Conservation (phyloP, 2,888 invertebrate species). For the Epinotia bilunana region DNA sequence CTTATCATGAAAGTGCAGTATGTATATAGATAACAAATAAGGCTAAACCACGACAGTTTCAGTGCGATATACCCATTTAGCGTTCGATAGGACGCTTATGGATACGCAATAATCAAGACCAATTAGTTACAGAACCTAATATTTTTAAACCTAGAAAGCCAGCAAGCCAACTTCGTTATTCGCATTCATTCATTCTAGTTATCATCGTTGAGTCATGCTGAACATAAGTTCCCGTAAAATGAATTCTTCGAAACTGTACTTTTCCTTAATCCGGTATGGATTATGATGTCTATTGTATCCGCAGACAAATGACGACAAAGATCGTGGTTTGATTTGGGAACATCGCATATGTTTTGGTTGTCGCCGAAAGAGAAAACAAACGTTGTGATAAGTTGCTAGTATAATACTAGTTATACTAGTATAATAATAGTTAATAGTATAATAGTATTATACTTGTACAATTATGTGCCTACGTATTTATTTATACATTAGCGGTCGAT, state of each 20-base stretch:
- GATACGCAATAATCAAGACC: neutral
- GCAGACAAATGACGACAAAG: conserved; percentile 23
- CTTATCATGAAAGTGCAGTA: conserved; percentile 28
- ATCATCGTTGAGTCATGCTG: conserved; percentile 1
- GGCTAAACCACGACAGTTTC: conserved; percentile 28
- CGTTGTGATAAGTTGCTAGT: neutral
- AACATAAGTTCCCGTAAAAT: neutral
- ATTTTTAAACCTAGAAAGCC: neutral
- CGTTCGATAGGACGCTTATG: neutral
- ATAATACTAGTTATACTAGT: too few species aligned
- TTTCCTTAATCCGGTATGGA: neutral
- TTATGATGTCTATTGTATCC: too few species aligned
- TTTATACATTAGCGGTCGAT: neutral
- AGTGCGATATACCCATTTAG: neutral
- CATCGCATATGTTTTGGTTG: conserved; percentile 4
- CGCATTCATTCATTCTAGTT: neutral
- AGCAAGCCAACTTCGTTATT: neutral
- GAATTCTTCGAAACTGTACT: neutral
- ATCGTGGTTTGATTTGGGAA: conserved; percentile 13
- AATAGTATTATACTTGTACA: neutral
- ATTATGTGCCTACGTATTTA: neutral
- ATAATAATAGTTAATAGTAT: too few species aligned
- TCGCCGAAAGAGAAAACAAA: neutral
- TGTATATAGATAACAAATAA: conserved; percentile 30
- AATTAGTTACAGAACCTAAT: neutral